Conservation (phyloP, 2,888 invertebrate genomes). For the Volucella inflata region DNA sequence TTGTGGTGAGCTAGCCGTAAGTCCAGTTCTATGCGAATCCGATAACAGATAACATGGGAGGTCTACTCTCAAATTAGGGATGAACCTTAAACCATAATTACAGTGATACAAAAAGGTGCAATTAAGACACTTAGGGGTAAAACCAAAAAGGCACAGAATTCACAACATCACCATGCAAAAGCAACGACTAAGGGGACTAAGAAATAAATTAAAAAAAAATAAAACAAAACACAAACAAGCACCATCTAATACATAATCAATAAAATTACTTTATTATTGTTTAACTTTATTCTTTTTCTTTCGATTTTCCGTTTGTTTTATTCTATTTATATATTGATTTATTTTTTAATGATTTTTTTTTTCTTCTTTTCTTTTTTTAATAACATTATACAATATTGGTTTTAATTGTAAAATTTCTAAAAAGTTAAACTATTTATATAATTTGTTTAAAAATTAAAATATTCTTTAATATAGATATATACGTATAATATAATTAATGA, state of each 20-base stretch:
- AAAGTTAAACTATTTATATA: slow-evolving; percentile 74
- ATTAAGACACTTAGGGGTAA: neutral
- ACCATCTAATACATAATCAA: slow-evolving; percentile 32
- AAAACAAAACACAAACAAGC: slow-evolving; percentile 30
- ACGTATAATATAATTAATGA: slow-evolving; percentile 59
- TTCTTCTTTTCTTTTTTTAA: slow-evolving; percentile 42
- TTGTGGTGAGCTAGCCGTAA: too few species aligned
- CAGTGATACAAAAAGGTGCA: neutral
- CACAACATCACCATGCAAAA: slow-evolving; percentile 8
- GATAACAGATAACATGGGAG: too few species aligned
- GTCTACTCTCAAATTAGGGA: too few species aligned
- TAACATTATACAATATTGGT: slow-evolving; percentile 68
- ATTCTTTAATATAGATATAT: slow-evolving; percentile 34
- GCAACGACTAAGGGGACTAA: slow-evolving; percentile 3
- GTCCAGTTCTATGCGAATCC: too few species aligned
- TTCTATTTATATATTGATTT: neutral
- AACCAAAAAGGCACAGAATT: neutral
- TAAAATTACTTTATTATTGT: slow-evolving; percentile 69
- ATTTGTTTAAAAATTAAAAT: slow-evolving; percentile 68
- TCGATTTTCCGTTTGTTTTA: too few species aligned
- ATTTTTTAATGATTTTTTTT: slow-evolving; percentile 15
- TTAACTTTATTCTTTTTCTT: slow-evolving; percentile 34
- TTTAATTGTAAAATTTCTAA: slow-evolving; percentile 70
- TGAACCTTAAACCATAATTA: too few species aligned
- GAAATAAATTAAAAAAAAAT: slow-evolving; percentile 25